Evolutionary conservation across 2,113 vertebrate genomes (phyloP).

Genomic region (Protobothrops flavoviridis): DNA sequence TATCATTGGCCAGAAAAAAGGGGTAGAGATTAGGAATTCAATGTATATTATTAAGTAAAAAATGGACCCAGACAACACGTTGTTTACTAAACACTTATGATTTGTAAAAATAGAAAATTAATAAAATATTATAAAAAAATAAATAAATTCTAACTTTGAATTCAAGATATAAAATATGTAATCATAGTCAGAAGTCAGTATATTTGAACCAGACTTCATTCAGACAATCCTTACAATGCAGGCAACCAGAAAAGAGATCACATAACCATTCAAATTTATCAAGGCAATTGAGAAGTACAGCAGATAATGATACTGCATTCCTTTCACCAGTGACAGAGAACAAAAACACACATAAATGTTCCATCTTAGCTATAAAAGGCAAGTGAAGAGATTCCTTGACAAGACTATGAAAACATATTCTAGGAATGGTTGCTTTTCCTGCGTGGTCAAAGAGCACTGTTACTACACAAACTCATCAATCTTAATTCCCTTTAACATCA

Average conservation of each 20-base stretch:
- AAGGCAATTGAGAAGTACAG: not conserved
- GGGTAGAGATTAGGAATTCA: too few relatives aligned
- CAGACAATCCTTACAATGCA: too few relatives aligned
- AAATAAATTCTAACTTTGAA: too few relatives aligned
- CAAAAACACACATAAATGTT: not conserved
- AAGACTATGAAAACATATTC: conserved; percentile 7
- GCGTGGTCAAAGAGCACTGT: not conserved
- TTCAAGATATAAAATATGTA: not conserved
- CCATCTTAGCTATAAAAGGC: not conserved
- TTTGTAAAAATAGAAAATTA: too few relatives aligned
- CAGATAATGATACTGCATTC: not conserved
- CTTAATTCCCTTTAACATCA: not conserved
- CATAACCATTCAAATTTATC: not conserved
- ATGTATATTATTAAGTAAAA: too few relatives aligned
- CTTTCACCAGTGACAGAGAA: not conserved
- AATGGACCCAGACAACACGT: too few relatives aligned
- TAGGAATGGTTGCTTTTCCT: not conserved
- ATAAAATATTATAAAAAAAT: too few relatives aligned
- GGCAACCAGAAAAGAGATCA: too few relatives aligned
- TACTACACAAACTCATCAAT: not conserved
- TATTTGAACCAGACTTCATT: too few relatives aligned
- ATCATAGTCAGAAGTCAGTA: not conserved
- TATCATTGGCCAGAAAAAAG: too few relatives aligned
- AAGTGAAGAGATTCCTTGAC: not conserved
- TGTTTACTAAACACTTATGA: too few relatives aligned